phyloP scores from a whole-genome alignment of 2,888 invertebrate genomes.

The Brachyptera putata region DNA sequence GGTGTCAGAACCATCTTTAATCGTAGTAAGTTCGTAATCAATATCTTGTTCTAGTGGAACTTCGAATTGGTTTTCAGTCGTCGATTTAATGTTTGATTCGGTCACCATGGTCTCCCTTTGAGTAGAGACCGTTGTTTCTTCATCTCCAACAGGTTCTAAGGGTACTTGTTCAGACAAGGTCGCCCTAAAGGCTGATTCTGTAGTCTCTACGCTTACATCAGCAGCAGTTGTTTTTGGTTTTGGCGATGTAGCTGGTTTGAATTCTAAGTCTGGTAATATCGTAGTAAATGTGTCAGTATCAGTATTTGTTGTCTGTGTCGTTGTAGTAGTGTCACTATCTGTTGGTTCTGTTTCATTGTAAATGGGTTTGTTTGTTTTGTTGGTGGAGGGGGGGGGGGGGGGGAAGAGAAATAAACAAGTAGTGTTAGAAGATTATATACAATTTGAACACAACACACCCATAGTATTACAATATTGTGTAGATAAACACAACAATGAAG shows the following conservation, averaged over 20 bases:
- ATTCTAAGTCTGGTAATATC: constrained; percentile 11
- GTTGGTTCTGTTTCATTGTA: constrained; percentile 26
- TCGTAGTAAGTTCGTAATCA: too few species aligned
- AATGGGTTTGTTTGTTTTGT: too few species aligned
- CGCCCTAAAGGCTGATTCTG: not conserved
- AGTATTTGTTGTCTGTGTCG: constrained; percentile 21
- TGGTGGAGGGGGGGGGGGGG: not conserved
- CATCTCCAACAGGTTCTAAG: too few species aligned
- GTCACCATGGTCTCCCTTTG: too few species aligned
- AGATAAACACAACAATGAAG: not conserved
- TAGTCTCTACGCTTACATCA: constrained; percentile 26
- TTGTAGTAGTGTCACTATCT: constrained; percentile 25
- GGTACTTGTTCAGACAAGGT: too few species aligned
- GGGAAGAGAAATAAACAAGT: not conserved
- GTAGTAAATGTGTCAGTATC: constrained; percentile 14
- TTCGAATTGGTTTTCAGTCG: too few species aligned
- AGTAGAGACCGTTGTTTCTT: too few species aligned
- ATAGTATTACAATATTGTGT: too few species aligned
- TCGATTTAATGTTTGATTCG: too few species aligned
- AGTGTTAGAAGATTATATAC: constrained; percentile 13
- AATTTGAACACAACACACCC: too few species aligned
- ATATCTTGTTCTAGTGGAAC: too few species aligned
- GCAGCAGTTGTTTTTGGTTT: constrained; percentile 37
- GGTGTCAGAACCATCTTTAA: too few species aligned
- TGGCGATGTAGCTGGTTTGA: constrained; percentile 10